Percentiles rank a stretch among this genome's conserved stretches.
These are phyloP conservation scores for Drosophila longiperda DNA, from an alignment of 2,888 invertebrate species.

Conservation along the genomic window DNA sequence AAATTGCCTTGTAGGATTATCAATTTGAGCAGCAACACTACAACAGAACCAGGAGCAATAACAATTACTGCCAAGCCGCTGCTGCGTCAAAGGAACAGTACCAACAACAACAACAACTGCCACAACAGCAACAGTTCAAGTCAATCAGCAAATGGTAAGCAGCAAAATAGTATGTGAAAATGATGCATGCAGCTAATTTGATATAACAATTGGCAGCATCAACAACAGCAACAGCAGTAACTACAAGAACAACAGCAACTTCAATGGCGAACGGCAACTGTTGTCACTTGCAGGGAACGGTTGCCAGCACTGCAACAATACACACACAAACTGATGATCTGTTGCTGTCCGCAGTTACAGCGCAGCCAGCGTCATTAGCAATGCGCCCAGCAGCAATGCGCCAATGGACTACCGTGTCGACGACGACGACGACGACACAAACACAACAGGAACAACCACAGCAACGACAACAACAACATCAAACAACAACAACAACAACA, in stretches of 20 bases:
- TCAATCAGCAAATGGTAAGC: slow-evolving; percentile 68
- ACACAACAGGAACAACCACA: slow-evolving; percentile 53
- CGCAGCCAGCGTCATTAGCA: slow-evolving; percentile 32
- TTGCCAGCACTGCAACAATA: slow-evolving; percentile 79
- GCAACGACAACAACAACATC: slow-evolving; percentile 38
- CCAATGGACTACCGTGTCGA: slow-evolving; percentile 73
- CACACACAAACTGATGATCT: slow-evolving; percentile 84
- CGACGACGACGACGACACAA: slow-evolving; percentile 63
- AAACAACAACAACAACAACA: slow-evolving; percentile 34
- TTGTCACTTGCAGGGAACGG: slow-evolving; percentile 39
- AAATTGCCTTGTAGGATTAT: slow-evolving; percentile 72
- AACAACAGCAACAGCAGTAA: slow-evolving; percentile 22
- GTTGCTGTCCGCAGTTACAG: slow-evolving; percentile 41
- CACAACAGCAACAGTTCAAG: slow-evolving; percentile 37
- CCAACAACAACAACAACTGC: slow-evolving; percentile 30
- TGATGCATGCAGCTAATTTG: slow-evolving; percentile 40
- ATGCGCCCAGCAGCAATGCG: slow-evolving; percentile 61
- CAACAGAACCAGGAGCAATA: slow-evolving; percentile 48
- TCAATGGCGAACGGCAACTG: slow-evolving; percentile 48
- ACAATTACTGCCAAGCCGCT: slow-evolving; percentile 53
- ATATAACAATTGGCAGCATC: slow-evolving; percentile 46
- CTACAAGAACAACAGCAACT: slow-evolving; percentile 22
- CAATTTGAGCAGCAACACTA: slow-evolving; percentile 64
- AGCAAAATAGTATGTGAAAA: slow-evolving; percentile 52
- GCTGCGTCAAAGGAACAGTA: slow-evolving; percentile 35